Evolutionary conservation across 2,888 invertebrate species (phyloP).

Genomic region (Oscheius myriophilus): DNA sequence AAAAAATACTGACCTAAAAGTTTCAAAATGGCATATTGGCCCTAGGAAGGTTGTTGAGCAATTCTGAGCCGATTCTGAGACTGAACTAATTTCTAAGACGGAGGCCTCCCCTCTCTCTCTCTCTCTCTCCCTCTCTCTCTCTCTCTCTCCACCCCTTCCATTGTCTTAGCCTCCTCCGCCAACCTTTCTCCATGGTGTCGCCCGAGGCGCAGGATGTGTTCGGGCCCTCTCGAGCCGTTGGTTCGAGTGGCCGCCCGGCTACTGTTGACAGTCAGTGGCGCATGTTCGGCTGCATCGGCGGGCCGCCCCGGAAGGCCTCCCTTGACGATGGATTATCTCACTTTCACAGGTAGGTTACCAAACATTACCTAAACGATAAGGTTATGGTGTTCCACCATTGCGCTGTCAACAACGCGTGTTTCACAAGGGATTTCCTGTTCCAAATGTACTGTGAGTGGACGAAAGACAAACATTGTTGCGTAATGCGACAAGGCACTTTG

Average conservation of each 20-base stretch:
- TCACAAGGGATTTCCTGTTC: no score
- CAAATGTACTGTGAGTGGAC: no score
- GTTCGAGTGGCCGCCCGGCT: conserved; percentile 25
- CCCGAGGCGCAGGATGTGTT: conserved; percentile 5
- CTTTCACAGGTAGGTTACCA: conserved; percentile 15
- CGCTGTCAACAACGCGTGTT: no score
- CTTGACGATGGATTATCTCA: conserved; percentile 23
- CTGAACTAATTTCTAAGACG: no score
- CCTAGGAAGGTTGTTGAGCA: no score
- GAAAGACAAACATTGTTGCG: no score
- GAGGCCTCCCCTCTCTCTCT: no score
- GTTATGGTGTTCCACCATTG: no score
- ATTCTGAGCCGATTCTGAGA: no score
- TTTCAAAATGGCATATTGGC: no score
- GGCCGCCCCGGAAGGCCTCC: conserved; percentile 21
- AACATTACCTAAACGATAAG: not conserved
- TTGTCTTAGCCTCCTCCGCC: conserved; percentile 4
- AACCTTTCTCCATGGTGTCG: not conserved
- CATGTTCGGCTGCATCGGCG: conserved; percentile 29
- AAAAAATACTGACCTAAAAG: no score
- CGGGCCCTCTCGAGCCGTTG: conserved; percentile 19
- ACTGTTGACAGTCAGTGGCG: conserved; percentile 24
- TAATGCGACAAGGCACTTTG: no score
- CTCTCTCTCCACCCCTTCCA: not conserved
- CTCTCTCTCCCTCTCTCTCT: not conserved